Evolutionary conservation across 2,113 vertebrate genomes (phyloP).

Genomic region (Sander lucioperca): DNA sequence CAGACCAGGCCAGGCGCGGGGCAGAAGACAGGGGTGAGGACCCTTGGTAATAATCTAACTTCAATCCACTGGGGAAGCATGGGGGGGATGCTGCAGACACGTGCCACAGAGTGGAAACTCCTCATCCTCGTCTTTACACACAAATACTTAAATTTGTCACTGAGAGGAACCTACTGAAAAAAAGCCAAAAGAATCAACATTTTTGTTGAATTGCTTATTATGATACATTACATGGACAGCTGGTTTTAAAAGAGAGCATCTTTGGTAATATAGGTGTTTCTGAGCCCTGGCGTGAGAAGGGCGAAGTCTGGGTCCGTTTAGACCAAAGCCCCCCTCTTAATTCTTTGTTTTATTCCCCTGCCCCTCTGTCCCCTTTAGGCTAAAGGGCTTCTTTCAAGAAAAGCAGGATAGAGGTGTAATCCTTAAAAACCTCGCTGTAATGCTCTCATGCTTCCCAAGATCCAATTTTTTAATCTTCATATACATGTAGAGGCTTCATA

Average conservation of each 20-base stretch:
- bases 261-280: neutral
- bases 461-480: constrained; percentile 81
- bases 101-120: constrained; percentile 11
- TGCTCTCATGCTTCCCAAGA: constrained; percentile 81
- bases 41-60: constrained; percentile 48
- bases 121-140: constrained; percentile 1
- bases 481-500: constrained; percentile 80
- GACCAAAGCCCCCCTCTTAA: constrained; percentile 56
- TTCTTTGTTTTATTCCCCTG: constrained; percentile 73
- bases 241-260: constrained; percentile 3
- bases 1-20: constrained; percentile 9
- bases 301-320: constrained; percentile 26
- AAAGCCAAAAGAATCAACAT: neutral
- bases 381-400: constrained; percentile 81
- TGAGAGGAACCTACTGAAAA: neutral
- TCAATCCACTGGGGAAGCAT: neutral
- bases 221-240: constrained; percentile 8
- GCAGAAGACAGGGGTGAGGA: constrained; percentile 19
- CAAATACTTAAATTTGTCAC: neutral
- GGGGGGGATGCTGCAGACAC: neutral
- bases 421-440: constrained; percentile 82
- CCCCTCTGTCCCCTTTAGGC: constrained; percentile 50
- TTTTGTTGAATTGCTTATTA: neutral
- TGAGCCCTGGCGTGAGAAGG: constrained; percentile 30
- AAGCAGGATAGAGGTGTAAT: constrained; percentile 83